Evolutionary conservation across 1,140 invertebrate species (phyloP), one percentile per base, ranked within the genome.

Genomic region (Apis dorsata): DNA sequence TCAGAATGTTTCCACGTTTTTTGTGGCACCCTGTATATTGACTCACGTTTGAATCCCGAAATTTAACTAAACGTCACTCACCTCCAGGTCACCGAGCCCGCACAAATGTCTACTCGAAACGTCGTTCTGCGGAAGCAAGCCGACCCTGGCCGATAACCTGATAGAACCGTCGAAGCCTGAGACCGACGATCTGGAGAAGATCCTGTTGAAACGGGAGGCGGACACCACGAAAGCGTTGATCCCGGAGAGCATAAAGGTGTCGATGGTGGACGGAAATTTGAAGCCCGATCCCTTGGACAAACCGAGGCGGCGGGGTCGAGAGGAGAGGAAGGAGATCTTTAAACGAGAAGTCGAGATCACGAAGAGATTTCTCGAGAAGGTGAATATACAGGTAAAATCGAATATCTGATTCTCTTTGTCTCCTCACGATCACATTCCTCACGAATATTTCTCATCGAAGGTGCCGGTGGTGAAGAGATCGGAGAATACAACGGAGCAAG

Each of bases 61-160:
- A 24, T 24, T 24, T 24, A 24, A 24, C 24, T 24, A 24, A 24
- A 24, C 24, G 24, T 24, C 24, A 24, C 24, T 24, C 24, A 24
- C 0, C 24, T 94, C 12, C 13, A 95, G 97, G 76, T 98, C 97
- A 13, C 97, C 97, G 0, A 98, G 97, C 53, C 97, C 97, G 10
- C 97, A 98, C 93, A 97, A 97, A 93, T 98, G 97, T 95, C 93
- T 98, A 34, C 94, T 98, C 34, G 97, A 98, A 93, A 98, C 97
- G 0, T 98, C 97, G 0, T 98, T 98, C 91, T 98, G 97, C 90
- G 97, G 97, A 0, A 96, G 96, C 71, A 97, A 97, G 88, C 96
- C 96, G 68, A 92, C 91, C 0, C 68, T 93, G 74, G 89, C 90
- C 10, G 91, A 93, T 79, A 92, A 93, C 80, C 69, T 92, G 28